Base-by-base conservation (phyloP, 53 echinoderm and acorn worm species). In the Patiria pectinifera region DNA sequence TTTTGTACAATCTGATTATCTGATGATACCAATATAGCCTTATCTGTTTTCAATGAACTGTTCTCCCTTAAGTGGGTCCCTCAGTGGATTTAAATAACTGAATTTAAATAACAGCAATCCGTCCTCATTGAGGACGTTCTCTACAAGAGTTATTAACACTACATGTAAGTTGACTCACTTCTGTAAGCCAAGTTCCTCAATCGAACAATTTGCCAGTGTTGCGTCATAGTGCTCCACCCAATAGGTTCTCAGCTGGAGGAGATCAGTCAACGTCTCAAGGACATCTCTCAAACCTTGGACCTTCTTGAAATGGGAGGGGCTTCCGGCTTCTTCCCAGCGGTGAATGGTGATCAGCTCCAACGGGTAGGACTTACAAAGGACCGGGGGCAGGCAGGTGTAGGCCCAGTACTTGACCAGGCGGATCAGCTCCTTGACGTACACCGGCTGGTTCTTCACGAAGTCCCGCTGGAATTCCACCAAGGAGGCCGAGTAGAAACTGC, bases 371-470 rank as follows among this genome's bases (percentile, higher is more conserved):
- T 62, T 91, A 61, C 62, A 85, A 53, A 75, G 76, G 0, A 2
- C 0, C n/a, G 0, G 63, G 21, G 71, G 82, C 7, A 75, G 82
- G 19, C 11, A n/a, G 44, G 43, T 48, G 76, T 79, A 72, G 4
- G 75, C 84, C 93, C 93, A 93, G 80, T 91, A 93, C 63, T 93
- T 93, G 3, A 93, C 91, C 45, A 93, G 78, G 43, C 93, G 90
- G 62, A 93, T 85, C 2, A 93, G 85, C 6, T 90, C 84, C 85
- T 91, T 90, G 18, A 93, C 84, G 45, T 62, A 48, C 1, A 47
- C 62, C 3, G 84, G 93, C 60, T 93, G 77, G 11, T 75, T 14
- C 60, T 63, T 62, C 35, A 93, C 90, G 69, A 93, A 93, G 22
- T 69, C 59, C 11, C 83, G 24, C 76, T 93, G 93, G 46, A 46